Conservation (phyloP, 1,140 invertebrate genomes). For the Cydia strobilella region DNA sequence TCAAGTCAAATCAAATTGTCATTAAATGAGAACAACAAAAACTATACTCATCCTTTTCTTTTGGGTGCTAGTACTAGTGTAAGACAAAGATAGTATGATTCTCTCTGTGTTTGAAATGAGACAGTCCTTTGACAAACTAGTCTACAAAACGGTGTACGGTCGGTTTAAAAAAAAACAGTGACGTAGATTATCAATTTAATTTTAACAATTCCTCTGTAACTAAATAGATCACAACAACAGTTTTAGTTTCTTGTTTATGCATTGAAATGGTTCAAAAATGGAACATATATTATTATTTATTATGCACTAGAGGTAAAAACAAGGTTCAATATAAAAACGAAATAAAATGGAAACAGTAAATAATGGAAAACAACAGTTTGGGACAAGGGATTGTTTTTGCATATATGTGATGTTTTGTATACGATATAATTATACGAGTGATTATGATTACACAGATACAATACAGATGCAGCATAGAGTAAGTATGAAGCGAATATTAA, state of each 20-base stretch:
- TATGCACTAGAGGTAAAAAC: constrained; percentile 5
- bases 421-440: constrained; percentile 24
- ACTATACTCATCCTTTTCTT: too few relatives aligned
- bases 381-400: not conserved
- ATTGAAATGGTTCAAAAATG: constrained; percentile 28
- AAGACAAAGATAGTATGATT: too few relatives aligned
- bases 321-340: not conserved
- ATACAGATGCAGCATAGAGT: constrained; percentile 35
- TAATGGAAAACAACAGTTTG: not conserved
- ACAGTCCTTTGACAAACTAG: too few relatives aligned
- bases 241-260: constrained; percentile 37
- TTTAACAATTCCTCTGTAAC: constrained; percentile 68
- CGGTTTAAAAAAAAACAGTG: not conserved
- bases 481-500: constrained; percentile 38
- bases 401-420: not conserved
- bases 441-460: constrained; percentile 40
- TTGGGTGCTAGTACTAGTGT: too few relatives aligned
- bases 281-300: not conserved
- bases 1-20: too few relatives aligned
- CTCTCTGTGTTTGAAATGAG: too few relatives aligned
- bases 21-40: too few relatives aligned
- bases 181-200: constrained; percentile 61
- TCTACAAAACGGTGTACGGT: too few relatives aligned
- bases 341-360: not conserved
- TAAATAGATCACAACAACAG: constrained; percentile 64